Base-by-base conservation (phyloP, 2,888 invertebrate genomes). In the Aleiodes testaceus region DNA sequence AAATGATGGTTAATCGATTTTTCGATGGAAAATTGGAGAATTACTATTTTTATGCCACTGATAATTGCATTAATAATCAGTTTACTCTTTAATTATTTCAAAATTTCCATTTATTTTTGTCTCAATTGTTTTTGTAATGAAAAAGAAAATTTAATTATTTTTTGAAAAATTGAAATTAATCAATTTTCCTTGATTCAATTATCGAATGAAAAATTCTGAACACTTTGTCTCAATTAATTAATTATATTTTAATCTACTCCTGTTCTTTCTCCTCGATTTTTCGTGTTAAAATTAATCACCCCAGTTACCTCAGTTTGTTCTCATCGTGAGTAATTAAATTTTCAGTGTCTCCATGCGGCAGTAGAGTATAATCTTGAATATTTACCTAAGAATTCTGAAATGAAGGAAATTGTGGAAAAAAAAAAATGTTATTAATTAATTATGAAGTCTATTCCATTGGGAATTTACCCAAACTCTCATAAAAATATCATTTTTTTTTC, bases 241-340 rank as follows among this genome's bases (percentile, higher is more conserved):
- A 53, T 65, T 16, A 65, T 65, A 65, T 49, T 20, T 47, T 65
- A 26, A 45, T 47, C 49, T 14, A 65, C 30, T 49, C 11, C 11
- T 49, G 47, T 65, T 65, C 14, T 11, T 64, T 42, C 30, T 47
- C 49, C 26, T 49, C 42, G 36, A 63, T 69, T 42, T 30, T 63
- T 26, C 20, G 45, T 45, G 22, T 55, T 55, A 52, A 36, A 65
- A 70, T 66, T 70, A 65, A 70, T 70, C 36, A 55, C 55, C 65
- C 47, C 59, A 20, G 55, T 55, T 22, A 53, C 30, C 44, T 47
- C 47, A 26, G 55, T 53, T 70, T 65, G 55, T 70, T 47, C 61
- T 68, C 65, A 42, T 55, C 30, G 61, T 47, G n/a, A 45, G 52
- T 70, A 70, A 70, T 70, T 70, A 70, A 70, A 70, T 70, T 70